A percentile compares a stretch with the other conserved stretches of the same genome.
Conservation (phyloP, 2,888 invertebrate genomes). For the Flexamia atlantica region DNA sequence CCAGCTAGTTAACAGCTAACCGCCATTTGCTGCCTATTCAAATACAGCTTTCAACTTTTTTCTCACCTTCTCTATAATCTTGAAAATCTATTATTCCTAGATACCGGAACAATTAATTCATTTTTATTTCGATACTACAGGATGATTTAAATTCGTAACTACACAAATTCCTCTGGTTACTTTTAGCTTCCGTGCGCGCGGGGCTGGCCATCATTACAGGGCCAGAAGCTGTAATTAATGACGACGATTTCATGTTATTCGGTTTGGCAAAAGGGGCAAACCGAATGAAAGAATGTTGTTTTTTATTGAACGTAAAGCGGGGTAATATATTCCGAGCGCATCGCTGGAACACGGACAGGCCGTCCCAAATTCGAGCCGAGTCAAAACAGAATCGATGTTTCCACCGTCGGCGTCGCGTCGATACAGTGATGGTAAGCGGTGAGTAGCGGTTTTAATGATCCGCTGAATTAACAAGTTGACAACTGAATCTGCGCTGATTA, state of each 20-base stretch:
- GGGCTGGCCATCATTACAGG: not conserved
- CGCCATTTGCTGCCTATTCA: too few species aligned
- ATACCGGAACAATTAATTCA: too few species aligned
- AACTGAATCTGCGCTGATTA: conserved; percentile 45
- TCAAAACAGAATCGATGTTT: conserved; percentile 10
- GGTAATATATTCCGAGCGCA: conserved; percentile 25
- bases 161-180: too few species aligned
- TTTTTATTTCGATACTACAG: too few species aligned
- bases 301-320: conserved; percentile 40
- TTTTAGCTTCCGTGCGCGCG: too few species aligned
- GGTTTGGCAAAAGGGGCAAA: not conserved
- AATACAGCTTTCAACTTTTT: too few species aligned
- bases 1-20: too few species aligned
- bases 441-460: conserved; percentile 18
- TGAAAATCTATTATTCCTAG: too few species aligned
- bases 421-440: not conserved
- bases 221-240: not conserved
- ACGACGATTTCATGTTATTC: not conserved
- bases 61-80: too few species aligned
- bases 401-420: not conserved
- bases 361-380: not conserved
- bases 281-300: conserved; percentile 24
- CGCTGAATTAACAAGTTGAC: conserved; percentile 22
- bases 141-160: too few species aligned
- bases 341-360: not conserved